phyloP scores from a whole-genome alignment of 2,113 vertebrate species.

The Globicephala melas region DNA sequence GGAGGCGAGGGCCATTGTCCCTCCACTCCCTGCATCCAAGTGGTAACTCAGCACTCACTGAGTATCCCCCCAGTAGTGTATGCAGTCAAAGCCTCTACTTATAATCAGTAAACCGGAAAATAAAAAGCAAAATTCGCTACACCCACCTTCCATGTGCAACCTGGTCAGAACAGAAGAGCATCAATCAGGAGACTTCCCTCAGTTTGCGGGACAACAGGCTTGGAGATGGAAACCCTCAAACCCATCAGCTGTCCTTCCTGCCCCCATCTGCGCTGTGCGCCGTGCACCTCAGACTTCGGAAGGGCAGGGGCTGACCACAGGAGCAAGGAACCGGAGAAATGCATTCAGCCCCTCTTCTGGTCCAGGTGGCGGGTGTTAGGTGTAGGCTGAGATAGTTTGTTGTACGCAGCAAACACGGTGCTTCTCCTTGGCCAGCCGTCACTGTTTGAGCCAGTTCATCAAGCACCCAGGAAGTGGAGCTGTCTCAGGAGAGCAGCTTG shows the following conservation, averaged over 20 bases:
- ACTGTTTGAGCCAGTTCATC: neutral
- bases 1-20: neutral
- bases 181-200: neutral
- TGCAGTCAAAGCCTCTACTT: neutral
- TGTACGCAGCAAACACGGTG: neutral
- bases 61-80: neutral
- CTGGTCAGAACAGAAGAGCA: neutral
- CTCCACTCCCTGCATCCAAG: neutral
- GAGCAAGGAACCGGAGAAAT: neutral
- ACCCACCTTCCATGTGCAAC: neutral
- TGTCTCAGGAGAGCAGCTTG: neutral
- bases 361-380: neutral
- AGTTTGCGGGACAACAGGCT: neutral
- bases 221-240: neutral
- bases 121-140: neutral
- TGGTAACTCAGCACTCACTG: neutral
- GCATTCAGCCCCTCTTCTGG: neutral
- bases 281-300: neutral
- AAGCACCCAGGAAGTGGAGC: neutral
- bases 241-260: neutral
- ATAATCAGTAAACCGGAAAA: neutral
- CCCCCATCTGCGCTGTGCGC: fast-evolving
- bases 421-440: neutral
- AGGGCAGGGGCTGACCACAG: neutral
- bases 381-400: neutral